Evolutionary conservation across 2,797 vertebrate species (phyloP).

Genomic region (Cuculus canorus): DNA sequence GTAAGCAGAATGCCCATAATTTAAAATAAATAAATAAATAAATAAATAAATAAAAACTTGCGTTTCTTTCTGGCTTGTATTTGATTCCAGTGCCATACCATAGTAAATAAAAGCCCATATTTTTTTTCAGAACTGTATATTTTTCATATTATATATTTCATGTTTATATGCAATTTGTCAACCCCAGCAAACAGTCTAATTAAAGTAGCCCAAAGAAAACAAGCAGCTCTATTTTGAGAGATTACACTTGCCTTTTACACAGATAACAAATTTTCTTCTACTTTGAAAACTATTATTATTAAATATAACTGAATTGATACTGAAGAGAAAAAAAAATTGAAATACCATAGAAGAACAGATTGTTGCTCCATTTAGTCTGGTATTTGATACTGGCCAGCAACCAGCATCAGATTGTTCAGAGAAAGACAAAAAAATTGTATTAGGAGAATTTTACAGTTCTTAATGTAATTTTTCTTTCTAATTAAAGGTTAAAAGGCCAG

Average conservation of each 20-base stretch:
- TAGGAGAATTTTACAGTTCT: background rate
- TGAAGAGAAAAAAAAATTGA: background rate
- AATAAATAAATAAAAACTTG: background rate
- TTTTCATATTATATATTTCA: background rate
- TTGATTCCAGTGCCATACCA: background rate
- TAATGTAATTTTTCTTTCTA: too few relatives aligned
- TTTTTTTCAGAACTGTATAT: fast-evolving
- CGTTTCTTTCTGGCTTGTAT: background rate
- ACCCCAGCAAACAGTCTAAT: background rate
- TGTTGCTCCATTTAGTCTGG: background rate
- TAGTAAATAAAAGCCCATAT: background rate
- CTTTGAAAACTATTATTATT: background rate
- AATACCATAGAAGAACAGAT: background rate
- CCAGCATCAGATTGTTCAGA: background rate
- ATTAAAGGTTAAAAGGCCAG: background rate
- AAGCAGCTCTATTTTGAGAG: background rate
- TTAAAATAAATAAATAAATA: background rate
- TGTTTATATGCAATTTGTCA: background rate
- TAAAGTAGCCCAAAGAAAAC: background rate
- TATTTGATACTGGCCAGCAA: background rate
- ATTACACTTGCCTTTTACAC: background rate
- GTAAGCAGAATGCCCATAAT: background rate
- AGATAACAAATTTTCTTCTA: background rate
- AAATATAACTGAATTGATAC: background rate
- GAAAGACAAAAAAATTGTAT: background rate